These are phyloP conservation scores for Paragorgia papillata DNA, from an alignment of 92 coral and sea anemone species.

Conservation along the genomic window DNA sequence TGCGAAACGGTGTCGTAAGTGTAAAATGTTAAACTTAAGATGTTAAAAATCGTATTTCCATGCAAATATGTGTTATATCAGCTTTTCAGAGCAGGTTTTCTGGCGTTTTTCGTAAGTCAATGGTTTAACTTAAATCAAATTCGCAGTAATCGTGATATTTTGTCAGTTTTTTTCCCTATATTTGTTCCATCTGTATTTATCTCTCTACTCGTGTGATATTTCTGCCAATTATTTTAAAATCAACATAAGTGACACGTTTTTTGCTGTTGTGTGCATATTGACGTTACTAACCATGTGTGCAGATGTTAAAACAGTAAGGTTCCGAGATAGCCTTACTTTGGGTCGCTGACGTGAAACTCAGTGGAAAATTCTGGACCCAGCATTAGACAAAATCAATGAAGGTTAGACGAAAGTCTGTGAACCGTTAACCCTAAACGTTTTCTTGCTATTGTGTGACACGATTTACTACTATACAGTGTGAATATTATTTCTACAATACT, in stretches of 20 bases:
- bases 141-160: background rate
- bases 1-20: background rate
- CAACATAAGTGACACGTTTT: background rate
- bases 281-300: conserved; percentile 1
- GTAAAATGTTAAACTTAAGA: background rate
- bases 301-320: background rate
- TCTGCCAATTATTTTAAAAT: background rate
- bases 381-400: background rate
- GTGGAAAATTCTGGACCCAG: conserved; percentile 1
- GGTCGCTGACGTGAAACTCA: conserved; percentile 1
- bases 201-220: background rate
- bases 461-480: too few species aligned
- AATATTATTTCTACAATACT: too few species aligned
- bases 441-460: conserved; percentile 1
- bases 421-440: conserved; percentile 12
- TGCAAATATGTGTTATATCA: background rate
- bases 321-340: background rate
- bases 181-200: background rate
- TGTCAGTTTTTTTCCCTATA: background rate
- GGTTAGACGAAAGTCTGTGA: conserved; percentile 41
- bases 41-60: background rate
- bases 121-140: background rate
- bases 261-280: background rate
- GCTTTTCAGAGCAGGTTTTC: too few species aligned
- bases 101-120: background rate